Base-by-base conservation (phyloP, 2,113 vertebrate species). In the Andinoacara biseriatus region DNA sequence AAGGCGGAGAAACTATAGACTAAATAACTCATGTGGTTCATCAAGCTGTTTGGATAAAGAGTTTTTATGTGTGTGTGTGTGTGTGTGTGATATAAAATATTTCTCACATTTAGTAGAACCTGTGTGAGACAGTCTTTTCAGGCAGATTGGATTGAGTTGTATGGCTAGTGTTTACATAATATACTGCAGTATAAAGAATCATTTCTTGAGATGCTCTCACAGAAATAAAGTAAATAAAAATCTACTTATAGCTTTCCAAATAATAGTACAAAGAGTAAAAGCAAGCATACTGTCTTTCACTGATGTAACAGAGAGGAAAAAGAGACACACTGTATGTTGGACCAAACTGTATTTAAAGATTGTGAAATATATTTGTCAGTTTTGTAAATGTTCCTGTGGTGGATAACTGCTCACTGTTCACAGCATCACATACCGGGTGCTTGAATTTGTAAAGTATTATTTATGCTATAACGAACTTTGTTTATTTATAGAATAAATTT, bases 401-500 rank as follows among this genome's bases (percentile, higher is more conserved):
- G 20, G 43, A 75, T 57, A 76, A 31, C 46, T 69, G 24, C 20
- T 38, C 26, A 72, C 29, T 54, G 26, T 72, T 54, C 46, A 33
- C 67, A 72, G 31, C 52, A 52, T 72, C 26, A 31, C 26, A 52
- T 1, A 7, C 46, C 46, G 26, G 43, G 65, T 52, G 43, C 24
- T 52, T 69, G 65, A 52, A 69, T 52, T 69, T 69, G 65, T 49
- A 52, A 69, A 69, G 31, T 69, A 69, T 46, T 52, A 24, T 31
- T 52, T 46, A 69, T 69, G 65, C 26, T 17, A 14, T 72, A 46
- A 54, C 9, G 24, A 7, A 52, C 43, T 31, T 52, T 69, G 43
- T 52, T 72, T 72, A 72, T 72, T 54, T 72, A 52, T 54, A 13
- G 7, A 91, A 80, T 87, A 78, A 91, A 31, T 22, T 18, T 31